These are phyloP conservation scores for Eristalinus aeneus DNA, from an alignment of 2,888 invertebrate species.

Conservation along the genomic window DNA sequence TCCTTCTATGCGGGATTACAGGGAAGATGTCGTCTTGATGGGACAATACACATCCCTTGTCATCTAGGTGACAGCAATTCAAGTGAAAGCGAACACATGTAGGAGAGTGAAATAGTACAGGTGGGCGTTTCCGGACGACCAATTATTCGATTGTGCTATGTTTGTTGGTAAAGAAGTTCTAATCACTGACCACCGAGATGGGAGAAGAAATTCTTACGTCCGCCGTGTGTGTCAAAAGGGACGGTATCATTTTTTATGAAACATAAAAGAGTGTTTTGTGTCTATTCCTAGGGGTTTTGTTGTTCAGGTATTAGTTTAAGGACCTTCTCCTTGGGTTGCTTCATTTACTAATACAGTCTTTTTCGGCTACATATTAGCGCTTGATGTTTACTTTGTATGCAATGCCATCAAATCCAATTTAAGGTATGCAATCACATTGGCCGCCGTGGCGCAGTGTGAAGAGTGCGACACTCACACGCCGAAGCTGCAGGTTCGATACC, in stretches of 20 bases:
- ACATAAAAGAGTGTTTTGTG: background rate
- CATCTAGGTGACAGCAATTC: constrained; percentile 14
- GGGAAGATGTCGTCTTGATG: background rate
- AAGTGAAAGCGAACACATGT: background rate
- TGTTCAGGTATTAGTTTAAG: background rate
- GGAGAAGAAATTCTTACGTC: background rate
- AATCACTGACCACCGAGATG: background rate
- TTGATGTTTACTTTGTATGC: too few relatives aligned
- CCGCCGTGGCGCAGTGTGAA: too few relatives aligned
- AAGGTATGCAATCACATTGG: too few relatives aligned
- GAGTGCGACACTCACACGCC: too few relatives aligned
- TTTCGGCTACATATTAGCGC: too few relatives aligned
- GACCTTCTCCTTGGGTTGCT: too few relatives aligned
- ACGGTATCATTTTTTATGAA: background rate
- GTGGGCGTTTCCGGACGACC: constrained; percentile 9
- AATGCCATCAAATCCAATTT: too few relatives aligned
- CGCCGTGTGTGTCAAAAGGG: background rate
- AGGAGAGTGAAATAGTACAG: background rate
- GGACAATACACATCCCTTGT: constrained; percentile 14
- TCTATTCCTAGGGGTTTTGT: background rate
- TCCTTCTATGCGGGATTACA: background rate
- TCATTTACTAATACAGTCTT: too few relatives aligned
- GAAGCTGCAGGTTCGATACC: too few relatives aligned
- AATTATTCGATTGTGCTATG: constrained; percentile 5
- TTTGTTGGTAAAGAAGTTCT: background rate